A percentile compares a stretch with the other conserved stretches of the same genome.
These are phyloP conservation scores for Nibea albiflora DNA, from an alignment of 2,113 vertebrate genomes.

Conservation along the genomic window DNA sequence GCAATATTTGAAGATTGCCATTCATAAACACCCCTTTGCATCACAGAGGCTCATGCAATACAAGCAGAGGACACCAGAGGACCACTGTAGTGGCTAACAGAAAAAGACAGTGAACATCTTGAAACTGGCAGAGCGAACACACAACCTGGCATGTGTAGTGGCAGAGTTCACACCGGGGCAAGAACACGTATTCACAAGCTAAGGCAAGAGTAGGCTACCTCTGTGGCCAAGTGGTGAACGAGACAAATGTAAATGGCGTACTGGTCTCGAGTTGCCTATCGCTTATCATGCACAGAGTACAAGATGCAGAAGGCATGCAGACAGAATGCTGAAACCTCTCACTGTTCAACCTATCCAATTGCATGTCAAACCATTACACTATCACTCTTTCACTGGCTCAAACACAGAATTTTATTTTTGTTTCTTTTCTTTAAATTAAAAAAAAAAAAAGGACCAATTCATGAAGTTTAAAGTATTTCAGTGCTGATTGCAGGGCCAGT, in stretches of 20 bases:
- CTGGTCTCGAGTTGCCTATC: conserved; percentile 42
- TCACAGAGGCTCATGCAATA: conserved; percentile 73
- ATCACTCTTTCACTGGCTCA: conserved; percentile 83
- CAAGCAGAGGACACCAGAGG: conserved; percentile 66
- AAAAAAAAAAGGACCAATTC: conserved; percentile 4
- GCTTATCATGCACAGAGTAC: conserved; percentile 76
- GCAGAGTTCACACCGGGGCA: conserved; percentile 41
- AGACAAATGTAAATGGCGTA: conserved; percentile 52
- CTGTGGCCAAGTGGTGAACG: conserved; percentile 47
- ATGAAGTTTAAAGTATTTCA: background rate
- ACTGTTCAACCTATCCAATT: conserved; percentile 28
- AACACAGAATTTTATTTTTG: background rate
- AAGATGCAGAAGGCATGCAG: conserved; percentile 84
- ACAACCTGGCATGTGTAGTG: conserved; percentile 32
- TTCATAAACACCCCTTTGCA: background rate
- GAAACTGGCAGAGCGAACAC: conserved; percentile 27
- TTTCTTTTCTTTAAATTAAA: background rate
- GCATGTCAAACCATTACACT: conserved; percentile 55
- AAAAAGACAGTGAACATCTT: conserved; percentile 10
- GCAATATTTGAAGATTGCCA: background rate
- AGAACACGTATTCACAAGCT: conserved; percentile 37
- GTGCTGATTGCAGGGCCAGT: conserved; percentile 75
- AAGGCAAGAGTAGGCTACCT: conserved; percentile 13
- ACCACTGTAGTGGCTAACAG: conserved; percentile 39
- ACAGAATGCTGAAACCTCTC: conserved; percentile 51